Evolutionary conservation across 2,113 vertebrate species (phyloP), one percentile per base, ranked within the genome.

Genomic region (Trematomus loennbergii): DNA sequence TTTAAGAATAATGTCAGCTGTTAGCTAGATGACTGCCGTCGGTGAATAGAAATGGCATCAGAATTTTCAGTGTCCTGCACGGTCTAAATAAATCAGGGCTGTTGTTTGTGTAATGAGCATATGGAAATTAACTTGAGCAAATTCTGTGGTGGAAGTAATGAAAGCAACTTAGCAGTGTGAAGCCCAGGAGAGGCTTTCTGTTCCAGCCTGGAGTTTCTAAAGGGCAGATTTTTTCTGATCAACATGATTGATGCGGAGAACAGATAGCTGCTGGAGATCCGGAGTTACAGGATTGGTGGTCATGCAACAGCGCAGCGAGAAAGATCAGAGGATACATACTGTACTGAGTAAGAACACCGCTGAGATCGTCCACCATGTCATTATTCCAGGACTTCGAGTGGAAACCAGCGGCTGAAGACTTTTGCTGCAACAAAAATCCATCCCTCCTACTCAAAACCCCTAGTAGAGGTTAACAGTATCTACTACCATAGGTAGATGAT

Each of bases 261-360:
- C 59, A 80, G 72, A 78, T 63, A 73, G 81, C 67, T 79, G 69
- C 75, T 71, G 55, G 74, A 75, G 75, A 64, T 89, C 75, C 70
- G n/a, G 53, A 82, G 75, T 78, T 79, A 89, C 80, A 85, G 87
- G 87, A 90, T 85, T 88, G 92, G 91, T 83, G 89, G 79, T 95
- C 94, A 95, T 95, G 93, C 94, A 95, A 95, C 94, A 92, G 94
- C 94, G 93, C 94, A 94, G 88, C 82, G 88, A 93, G 91, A 92
- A 93, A 93, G 90, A 93, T 93, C 91, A 93, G 92, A 91, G 90
- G 88, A 94, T 95, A 95, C 94, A 95, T 95, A 95, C 94, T 95
- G 94, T 93, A 85, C 91, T 92, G 91, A 90, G 91, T 91, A 92
- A 91, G 92, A 87, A 91, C 86, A 90, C 88, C 71, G 92, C 88